Evolutionary conservation across 2,888 invertebrate species (phyloP), one percentile per base, ranked within the genome.

Genomic region (Ephialtes manifestator): DNA sequence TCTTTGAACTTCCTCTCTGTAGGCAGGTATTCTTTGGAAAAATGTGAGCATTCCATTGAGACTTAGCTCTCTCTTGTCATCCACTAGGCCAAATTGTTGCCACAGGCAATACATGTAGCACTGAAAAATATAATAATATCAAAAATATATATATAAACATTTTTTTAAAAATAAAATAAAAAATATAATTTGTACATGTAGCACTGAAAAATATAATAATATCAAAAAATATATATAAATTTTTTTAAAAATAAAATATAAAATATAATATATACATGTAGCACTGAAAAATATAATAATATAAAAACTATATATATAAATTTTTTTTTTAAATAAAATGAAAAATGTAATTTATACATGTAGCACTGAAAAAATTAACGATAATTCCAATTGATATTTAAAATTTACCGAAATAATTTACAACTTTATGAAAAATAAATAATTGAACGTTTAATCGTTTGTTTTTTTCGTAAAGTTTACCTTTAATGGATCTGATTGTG

Each of bases 31-130:
- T 90, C 93, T 89, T 82, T 93, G 93, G 87, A 93, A 93, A 67
- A 93, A 93, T 4, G 92, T 91, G 46, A 93, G 87, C 93, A 93
- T 93, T 35, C 92, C 93, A 58, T 90, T 91, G 58, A 93, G 87
- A 72, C 90, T 92, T 4, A 94, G 85, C 58, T 92, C 92, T 51
- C 92, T 90, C 55, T 93, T 93, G 46, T 93, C 92, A 70, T 94
- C 94, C 55, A 94, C 92, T 63, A 94, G 88, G 20, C 94, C 94
- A 77, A 93, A 93, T 90, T 93, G 92, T 81, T 92, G 92, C 92
- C 93, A 93, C 0, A 94, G 90, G 75, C 94, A 94, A 87, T 94
- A 93, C 93, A 94, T 93, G 89, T 94, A 94, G 83, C 94, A 94
- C 94, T 94, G 87, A 2, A 83, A 74, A 2, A 20, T 58, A 18